These are phyloP conservation scores for Ptychodera flava DNA, from an alignment of 35 echinoderm and acorn worm genomes.

Conservation along the genomic window DNA sequence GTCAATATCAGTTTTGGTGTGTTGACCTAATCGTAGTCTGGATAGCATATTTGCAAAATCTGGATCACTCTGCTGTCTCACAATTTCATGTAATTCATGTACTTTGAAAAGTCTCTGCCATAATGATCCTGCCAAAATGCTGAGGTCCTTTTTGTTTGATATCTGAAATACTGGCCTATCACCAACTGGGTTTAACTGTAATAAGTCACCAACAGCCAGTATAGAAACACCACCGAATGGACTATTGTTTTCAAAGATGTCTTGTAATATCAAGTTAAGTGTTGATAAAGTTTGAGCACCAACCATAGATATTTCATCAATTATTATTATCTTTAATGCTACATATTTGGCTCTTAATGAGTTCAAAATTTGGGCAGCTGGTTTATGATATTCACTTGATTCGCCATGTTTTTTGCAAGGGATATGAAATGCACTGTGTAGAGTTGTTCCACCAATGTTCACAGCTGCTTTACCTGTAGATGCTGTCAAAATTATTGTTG, in stretches of 20 bases:
- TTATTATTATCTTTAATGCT: neutral
- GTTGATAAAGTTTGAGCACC: neutral
- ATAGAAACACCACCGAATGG: neutral
- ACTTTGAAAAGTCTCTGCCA: neutral
- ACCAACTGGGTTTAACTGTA: neutral
- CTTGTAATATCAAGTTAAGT: constrained; percentile 20
- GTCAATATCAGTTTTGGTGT: constrained; percentile 7
- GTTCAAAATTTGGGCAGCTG: neutral
- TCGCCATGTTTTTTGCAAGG: neutral
- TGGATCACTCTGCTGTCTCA: constrained; percentile 38
- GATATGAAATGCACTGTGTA: constrained; percentile 30
- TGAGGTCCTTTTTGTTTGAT: neutral
- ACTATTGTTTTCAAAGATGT: constrained; percentile 4
- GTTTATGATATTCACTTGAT: neutral
- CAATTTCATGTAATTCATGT: constrained; percentile 12
- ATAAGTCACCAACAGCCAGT: neutral
- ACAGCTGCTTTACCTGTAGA: constrained; percentile 37
- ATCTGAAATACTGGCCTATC: neutral
- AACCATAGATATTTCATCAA: constrained; percentile 29
- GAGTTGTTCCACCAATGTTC: constrained; percentile 23
- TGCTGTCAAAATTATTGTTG: constrained; percentile 14
- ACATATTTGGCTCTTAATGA: neutral
- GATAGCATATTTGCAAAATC: constrained; percentile 25
- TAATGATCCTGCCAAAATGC: neutral
- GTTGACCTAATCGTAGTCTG: constrained; percentile 11